Evolutionary conservation across 2,888 invertebrate genomes (phyloP).

Genomic region (Amphimallon solstitiale): DNA sequence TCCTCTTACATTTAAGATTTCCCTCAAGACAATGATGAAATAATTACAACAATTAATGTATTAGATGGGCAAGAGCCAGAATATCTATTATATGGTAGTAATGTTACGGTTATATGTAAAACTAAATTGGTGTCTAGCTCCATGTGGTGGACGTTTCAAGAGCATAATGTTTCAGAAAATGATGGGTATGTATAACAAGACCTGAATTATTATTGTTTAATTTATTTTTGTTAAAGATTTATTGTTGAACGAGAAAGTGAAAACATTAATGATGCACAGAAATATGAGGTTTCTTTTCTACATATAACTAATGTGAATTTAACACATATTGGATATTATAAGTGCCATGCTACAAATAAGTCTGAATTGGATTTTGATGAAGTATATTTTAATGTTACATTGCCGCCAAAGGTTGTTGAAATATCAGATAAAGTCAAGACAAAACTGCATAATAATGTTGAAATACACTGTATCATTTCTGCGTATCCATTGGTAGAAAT

Average conservation of each 20-base stretch:
- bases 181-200: slow-evolving; percentile 62
- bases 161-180: slow-evolving; percentile 66
- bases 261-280: slow-evolving; percentile 61
- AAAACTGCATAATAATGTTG: slow-evolving; percentile 65
- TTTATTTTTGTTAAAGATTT: slow-evolving; percentile 52
- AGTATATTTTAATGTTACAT: slow-evolving; percentile 61
- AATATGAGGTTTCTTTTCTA: slow-evolving; percentile 64
- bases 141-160: slow-evolving; percentile 70
- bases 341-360: slow-evolving; percentile 66
- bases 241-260: slow-evolving; percentile 60
- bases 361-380: slow-evolving; percentile 55
- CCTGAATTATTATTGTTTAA: slow-evolving; percentile 21
- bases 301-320: slow-evolving; percentile 67
- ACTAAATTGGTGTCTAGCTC: slow-evolving; percentile 64
- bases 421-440: slow-evolving; percentile 63
- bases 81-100: slow-evolving; percentile 62
- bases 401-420: slow-evolving; percentile 64
- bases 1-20: slow-evolving; percentile 40
- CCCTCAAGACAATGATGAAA: slow-evolving; percentile 50
- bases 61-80: slow-evolving; percentile 55
- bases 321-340: slow-evolving; percentile 70
- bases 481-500: slow-evolving; percentile 70
- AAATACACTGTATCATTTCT: slow-evolving; percentile 67
- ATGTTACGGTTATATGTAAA: slow-evolving; percentile 67
- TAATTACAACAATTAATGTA: slow-evolving; percentile 59